A percentile compares a stretch with the other conserved stretches of the same genome.
Conservation (phyloP, 2,888 invertebrate genomes). For the Crepidodera aurea region DNA sequence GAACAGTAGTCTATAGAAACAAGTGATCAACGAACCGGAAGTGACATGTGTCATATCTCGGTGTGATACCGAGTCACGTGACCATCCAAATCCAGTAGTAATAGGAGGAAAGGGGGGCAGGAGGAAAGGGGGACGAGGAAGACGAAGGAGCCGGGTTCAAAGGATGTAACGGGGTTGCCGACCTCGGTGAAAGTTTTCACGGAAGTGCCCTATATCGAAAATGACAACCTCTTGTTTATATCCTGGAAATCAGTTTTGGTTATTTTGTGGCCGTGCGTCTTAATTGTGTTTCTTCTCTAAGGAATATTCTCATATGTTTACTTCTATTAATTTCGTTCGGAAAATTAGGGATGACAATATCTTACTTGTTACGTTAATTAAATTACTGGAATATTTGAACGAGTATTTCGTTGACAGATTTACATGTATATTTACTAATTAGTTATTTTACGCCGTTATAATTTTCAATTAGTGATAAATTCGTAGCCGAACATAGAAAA, state of each 20-base stretch:
- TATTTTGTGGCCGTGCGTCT: slow-evolving; percentile 4
- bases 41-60: slow-evolving; percentile 50
- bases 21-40: slow-evolving; percentile 48
- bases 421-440: too few relatives aligned
- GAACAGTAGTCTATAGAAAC: slow-evolving; percentile 33
- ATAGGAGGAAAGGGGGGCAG: slow-evolving; percentile 2
- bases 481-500: too few relatives aligned
- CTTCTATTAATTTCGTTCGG: not conserved
- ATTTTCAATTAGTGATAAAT: too few relatives aligned
- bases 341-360: not conserved
- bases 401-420: too few relatives aligned
- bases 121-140: not conserved
- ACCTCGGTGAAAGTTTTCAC: slow-evolving; percentile 9
- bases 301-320: not conserved
- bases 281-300: slow-evolving; percentile 13
- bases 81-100: slow-evolving; percentile 30
- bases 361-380: not conserved
- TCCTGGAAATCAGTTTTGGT: slow-evolving; percentile 5
- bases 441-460: too few relatives aligned
- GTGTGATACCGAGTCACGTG: slow-evolving; percentile 46
- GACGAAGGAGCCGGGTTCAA: slow-evolving; percentile 7
- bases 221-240: slow-evolving; percentile 20
- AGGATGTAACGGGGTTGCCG: slow-evolving; percentile 23
- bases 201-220: slow-evolving; percentile 16
- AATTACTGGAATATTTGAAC: not conserved